A percentile compares a stretch with the other conserved stretches of the same genome.
These are phyloP conservation scores for Orthochromis indermauri DNA, from an alignment of 2,113 vertebrate species.

Conservation along the genomic window DNA sequence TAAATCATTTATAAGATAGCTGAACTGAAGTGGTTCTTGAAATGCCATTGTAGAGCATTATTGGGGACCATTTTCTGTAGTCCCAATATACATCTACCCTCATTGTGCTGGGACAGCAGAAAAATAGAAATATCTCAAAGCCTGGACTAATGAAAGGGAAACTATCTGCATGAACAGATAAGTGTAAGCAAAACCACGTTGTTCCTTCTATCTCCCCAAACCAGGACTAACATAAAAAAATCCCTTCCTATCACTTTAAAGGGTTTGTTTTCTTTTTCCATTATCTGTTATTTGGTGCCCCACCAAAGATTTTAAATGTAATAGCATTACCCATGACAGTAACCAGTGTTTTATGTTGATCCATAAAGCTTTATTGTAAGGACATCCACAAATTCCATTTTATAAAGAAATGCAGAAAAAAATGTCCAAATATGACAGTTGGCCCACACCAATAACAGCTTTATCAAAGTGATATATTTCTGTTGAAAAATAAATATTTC, in stretches of 20 bases:
- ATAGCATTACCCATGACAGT: neutral
- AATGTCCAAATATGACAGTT: neutral
- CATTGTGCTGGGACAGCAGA: neutral
- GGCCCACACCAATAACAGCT: constrained; percentile 6
- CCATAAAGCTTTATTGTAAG: constrained; percentile 10
- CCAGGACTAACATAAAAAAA: neutral
- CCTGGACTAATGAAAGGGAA: neutral
- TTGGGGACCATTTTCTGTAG: neutral
- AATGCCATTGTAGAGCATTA: neutral
- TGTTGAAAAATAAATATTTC: constrained; percentile 23
- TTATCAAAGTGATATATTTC: constrained; percentile 23
- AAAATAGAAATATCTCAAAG: neutral
- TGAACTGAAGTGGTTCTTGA: neutral
- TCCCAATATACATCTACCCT: neutral
- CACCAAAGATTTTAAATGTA: neutral
- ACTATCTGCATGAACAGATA: neutral
- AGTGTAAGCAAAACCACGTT: neutral
- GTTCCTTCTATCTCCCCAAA: neutral
- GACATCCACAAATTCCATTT: neutral
- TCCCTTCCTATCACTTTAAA: neutral
- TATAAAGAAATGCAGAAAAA: neutral
- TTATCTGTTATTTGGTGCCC: neutral
- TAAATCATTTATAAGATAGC: neutral
- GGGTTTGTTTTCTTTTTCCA: neutral
- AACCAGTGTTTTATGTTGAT: constrained; percentile 9